Conservation (phyloP, 1,140 invertebrate genomes). For the Hylaeus volcanicus region DNA sequence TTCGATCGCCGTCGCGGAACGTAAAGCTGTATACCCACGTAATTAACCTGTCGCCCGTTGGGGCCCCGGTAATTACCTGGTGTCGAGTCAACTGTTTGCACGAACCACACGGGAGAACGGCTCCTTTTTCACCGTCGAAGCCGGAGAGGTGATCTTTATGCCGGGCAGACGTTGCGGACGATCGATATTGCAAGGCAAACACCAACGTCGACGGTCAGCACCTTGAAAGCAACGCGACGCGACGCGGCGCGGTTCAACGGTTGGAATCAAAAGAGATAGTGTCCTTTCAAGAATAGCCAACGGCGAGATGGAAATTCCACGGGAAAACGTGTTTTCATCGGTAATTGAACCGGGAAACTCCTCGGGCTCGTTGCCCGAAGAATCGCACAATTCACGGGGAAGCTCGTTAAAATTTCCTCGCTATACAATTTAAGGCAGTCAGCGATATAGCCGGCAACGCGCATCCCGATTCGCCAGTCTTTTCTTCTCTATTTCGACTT, state of each 20-base stretch:
- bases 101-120: conserved; percentile 14
- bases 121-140: neutral
- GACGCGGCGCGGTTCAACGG: neutral
- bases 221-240: conserved; percentile 1
- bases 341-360: conserved; percentile 48
- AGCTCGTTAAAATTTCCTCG: conserved; percentile 35
- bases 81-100: conserved; percentile 39
- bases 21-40: conserved; percentile 14
- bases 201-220: neutral
- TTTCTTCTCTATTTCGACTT: neutral
- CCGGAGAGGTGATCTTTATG: conserved; percentile 24
- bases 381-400: neutral
- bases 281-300: conserved; percentile 44
- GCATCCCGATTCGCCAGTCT: neutral
- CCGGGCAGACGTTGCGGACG: conserved; percentile 3
- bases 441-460: neutral
- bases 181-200: conserved; percentile 18
- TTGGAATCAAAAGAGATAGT: conserved; percentile 13
- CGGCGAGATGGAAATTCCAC: conserved; percentile 22
- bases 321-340: conserved; percentile 40
- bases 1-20: conserved; percentile 34
- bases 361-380: conserved; percentile 6
- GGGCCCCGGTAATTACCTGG: conserved; percentile 32
- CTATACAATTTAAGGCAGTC: conserved; percentile 10
- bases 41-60: conserved; percentile 31